Conservation (phyloP, 2,888 invertebrate species). For the Synergus japonicus region DNA sequence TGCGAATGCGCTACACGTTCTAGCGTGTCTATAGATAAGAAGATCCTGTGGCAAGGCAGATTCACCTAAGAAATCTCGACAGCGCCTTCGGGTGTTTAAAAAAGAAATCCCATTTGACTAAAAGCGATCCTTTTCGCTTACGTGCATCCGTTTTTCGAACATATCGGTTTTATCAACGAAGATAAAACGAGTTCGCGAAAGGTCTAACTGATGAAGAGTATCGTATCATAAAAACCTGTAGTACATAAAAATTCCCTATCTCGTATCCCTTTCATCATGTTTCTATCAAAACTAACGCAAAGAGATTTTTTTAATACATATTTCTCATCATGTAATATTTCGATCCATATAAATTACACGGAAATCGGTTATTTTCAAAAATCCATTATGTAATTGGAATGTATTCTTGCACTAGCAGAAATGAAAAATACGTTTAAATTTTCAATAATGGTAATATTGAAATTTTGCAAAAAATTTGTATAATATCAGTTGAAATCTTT, state of each 20-base stretch:
- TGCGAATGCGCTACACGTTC: conserved; percentile 32
- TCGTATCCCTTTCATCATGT: conserved; percentile 9
- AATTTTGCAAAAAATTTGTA: too few relatives aligned
- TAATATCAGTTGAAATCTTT: too few relatives aligned
- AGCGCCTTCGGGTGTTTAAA: conserved; percentile 30
- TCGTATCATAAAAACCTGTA: neutral
- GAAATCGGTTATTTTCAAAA: too few relatives aligned
- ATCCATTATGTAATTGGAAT: too few relatives aligned
- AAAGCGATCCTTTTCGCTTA: conserved; percentile 37
- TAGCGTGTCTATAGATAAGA: conserved; percentile 26
- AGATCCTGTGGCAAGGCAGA: conserved; percentile 8
- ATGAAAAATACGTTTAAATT: too few relatives aligned
- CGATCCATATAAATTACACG: too few relatives aligned
- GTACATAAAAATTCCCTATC: conserved; percentile 1
- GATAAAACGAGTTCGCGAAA: conserved; percentile 13
- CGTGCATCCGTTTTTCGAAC: conserved; percentile 26
- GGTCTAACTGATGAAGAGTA: conserved; percentile 22
- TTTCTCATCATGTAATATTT: too few relatives aligned
- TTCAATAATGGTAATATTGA: too few relatives aligned
- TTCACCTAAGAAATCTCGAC: conserved; percentile 35
- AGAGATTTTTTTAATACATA: neutral
- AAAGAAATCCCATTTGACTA: conserved; percentile 41
- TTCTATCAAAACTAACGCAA: neutral
- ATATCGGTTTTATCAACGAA: conserved; percentile 9
- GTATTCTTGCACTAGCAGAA: too few relatives aligned